Evolutionary conservation across 2,797 vertebrate genomes (phyloP).

Genomic region (Sciurus carolinensis): DNA sequence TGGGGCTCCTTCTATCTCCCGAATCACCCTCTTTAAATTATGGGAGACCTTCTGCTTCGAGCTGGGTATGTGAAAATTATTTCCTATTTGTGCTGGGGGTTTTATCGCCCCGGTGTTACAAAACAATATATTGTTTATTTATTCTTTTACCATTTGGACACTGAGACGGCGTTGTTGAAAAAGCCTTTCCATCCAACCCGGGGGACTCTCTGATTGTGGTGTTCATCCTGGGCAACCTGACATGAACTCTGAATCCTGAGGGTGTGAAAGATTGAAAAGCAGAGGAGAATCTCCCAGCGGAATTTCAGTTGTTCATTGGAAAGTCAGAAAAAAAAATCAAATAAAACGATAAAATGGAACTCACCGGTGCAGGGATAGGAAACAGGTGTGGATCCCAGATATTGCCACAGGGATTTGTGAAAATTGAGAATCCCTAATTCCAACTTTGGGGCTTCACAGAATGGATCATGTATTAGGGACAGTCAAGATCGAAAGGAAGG

Average conservation of each 20-base stretch:
- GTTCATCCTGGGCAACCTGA: background rate
- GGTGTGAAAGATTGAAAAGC: slow-evolving; percentile 13
- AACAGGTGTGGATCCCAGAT: accelerated
- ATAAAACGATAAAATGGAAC: background rate
- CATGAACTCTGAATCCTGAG: slow-evolving; percentile 42
- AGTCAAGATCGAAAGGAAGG: background rate
- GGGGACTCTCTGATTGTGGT: background rate
- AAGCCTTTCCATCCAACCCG: background rate
- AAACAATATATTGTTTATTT: background rate
- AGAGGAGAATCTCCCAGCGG: slow-evolving; percentile 63
- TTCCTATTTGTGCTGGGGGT: background rate
- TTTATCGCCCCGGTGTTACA: background rate
- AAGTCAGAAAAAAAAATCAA: background rate
- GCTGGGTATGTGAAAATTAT: background rate
- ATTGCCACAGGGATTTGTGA: background rate
- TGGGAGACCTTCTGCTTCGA: background rate
- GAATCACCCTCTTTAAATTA: background rate
- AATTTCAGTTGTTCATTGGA: background rate
- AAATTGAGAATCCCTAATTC: background rate
- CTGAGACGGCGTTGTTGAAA: background rate
- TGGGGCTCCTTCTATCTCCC: background rate
- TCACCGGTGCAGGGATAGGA: background rate
- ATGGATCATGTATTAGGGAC: background rate
- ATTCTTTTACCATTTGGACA: background rate
- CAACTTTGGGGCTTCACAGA: background rate